Percentiles rank a stretch among this genome's conserved stretches.
phyloP scores from a whole-genome alignment of 1,140 invertebrate genomes.

The Maniola jurtina region DNA sequence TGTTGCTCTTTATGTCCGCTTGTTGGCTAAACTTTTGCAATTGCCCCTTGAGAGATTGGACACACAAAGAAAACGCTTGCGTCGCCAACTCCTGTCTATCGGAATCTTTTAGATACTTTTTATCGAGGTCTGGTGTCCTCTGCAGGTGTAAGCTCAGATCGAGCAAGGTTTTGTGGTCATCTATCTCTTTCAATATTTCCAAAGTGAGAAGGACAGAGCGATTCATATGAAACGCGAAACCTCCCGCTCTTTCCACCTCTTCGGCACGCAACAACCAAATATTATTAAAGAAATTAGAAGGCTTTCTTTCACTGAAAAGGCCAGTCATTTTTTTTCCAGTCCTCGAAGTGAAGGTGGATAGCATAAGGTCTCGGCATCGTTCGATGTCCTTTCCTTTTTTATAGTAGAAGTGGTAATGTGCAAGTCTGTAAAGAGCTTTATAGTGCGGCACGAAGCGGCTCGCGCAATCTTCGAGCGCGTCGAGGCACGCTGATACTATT shows the following conservation, averaged over 20 bases:
- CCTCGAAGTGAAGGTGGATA: slow-evolving; percentile 83
- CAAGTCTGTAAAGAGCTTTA: slow-evolving; percentile 93
- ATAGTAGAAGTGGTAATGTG: slow-evolving; percentile 90
- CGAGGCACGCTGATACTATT: slow-evolving; percentile 81
- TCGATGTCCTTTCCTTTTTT: slow-evolving; percentile 83
- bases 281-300: slow-evolving; percentile 94
- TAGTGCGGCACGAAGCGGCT: slow-evolving; percentile 94
- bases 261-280: slow-evolving; percentile 94
- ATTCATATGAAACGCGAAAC: slow-evolving; percentile 94
- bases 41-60: slow-evolving; percentile 80
- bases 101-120: slow-evolving; percentile 90
- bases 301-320: slow-evolving; percentile 91
- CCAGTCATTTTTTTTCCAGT: slow-evolving; percentile 85
- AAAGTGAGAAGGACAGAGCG: slow-evolving; percentile 89
- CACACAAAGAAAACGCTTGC: slow-evolving; percentile 85
- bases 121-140: slow-evolving; percentile 89
- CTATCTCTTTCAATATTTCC: slow-evolving; percentile 87
- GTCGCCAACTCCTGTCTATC: slow-evolving; percentile 88
- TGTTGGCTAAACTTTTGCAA: slow-evolving; percentile 70
- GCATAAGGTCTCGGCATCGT: slow-evolving; percentile 85
- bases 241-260: slow-evolving; percentile 95
- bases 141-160: slow-evolving; percentile 89
- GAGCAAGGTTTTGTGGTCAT: slow-evolving; percentile 90
- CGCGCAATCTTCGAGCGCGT: slow-evolving; percentile 91
- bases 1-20: slow-evolving; percentile 64